A percentile compares a stretch with the other conserved stretches of the same genome.
phyloP scores from a whole-genome alignment of 1,140 invertebrate species.

The Brachionus angularis region DNA sequence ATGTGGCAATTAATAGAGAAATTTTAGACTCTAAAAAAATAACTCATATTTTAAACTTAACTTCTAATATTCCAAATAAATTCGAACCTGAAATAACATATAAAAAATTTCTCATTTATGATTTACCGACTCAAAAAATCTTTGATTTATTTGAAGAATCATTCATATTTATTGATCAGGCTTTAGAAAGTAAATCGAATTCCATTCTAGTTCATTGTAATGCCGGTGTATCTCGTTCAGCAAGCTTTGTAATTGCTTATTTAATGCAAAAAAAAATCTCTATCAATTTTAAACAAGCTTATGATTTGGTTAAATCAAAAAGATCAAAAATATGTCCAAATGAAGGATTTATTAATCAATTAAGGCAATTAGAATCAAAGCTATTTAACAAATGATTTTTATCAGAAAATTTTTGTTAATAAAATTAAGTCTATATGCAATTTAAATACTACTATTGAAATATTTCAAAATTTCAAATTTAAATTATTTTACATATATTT shows the following conservation, averaged over 20 bases:
- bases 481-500: conserved; percentile 25
- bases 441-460: conserved; percentile 36
- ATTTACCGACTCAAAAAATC: conserved; percentile 10
- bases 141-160: not conserved
- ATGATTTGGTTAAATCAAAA: conserved; percentile 44
- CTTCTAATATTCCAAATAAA: conserved; percentile 10
- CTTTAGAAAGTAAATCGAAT: not conserved
- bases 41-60: conserved; percentile 13
- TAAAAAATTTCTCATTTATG: conserved; percentile 22
- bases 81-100: not conserved
- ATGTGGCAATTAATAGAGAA: conserved; percentile 2
- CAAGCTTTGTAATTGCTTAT: conserved; percentile 53
- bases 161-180: not conserved
- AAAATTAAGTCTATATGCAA: not conserved
- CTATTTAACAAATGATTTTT: too few species aligned
- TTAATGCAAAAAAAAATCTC: conserved; percentile 47
- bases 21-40: conserved; percentile 25
- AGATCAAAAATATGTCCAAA: conserved; percentile 46
- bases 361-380: not conserved
- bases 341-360: conserved; percentile 46
- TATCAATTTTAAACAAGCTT: conserved; percentile 40
- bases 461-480: conserved; percentile 27
- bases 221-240: conserved; percentile 52
- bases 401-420: not conserved
- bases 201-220: conserved; percentile 54